Percentiles rank a stretch among this genome's conserved stretches.
Conservation (phyloP, 1,140 invertebrate genomes). For the Colletes gigas region DNA sequence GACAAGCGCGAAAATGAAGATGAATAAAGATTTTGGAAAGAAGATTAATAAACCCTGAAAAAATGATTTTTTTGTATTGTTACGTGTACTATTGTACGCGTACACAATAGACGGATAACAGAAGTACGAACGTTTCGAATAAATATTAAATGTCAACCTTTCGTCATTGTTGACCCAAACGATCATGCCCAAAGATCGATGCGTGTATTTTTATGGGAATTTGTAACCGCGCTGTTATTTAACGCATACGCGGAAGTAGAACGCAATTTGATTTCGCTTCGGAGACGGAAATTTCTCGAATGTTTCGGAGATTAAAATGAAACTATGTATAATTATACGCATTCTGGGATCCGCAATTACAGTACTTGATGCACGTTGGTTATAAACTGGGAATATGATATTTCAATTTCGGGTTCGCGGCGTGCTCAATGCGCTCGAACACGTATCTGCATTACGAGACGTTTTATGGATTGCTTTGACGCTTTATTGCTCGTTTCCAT, state of each 20-base stretch:
- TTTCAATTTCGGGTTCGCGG: constrained; percentile 12
- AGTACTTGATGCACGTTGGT: constrained; percentile 35
- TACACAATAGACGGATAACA: too few relatives aligned
- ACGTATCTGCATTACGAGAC: background rate
- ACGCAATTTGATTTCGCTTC: constrained; percentile 10
- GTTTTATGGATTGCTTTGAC: background rate
- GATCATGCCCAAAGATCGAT: background rate
- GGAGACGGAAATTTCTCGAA: constrained; percentile 19
- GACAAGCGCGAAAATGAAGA: too few relatives aligned
- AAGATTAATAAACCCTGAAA: too few relatives aligned
- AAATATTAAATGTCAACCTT: too few relatives aligned
- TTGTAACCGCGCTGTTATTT: background rate
- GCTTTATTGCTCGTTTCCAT: constrained; percentile 10
- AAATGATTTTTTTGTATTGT: too few relatives aligned
- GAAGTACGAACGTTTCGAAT: too few relatives aligned
- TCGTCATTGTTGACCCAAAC: background rate
- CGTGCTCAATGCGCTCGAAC: background rate
- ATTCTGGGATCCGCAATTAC: constrained; percentile 33
- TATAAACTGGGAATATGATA: constrained; percentile 35
- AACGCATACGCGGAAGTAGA: background rate
- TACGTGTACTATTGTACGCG: too few relatives aligned
- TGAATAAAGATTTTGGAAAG: too few relatives aligned
- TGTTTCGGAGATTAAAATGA: constrained; percentile 34
- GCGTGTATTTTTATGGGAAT: background rate
- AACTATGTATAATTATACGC: constrained; percentile 37